Evolutionary conservation across 2,113 vertebrate species (phyloP), one percentile per base, ranked within the genome.

Genomic region (Dipodomys stephensi): DNA sequence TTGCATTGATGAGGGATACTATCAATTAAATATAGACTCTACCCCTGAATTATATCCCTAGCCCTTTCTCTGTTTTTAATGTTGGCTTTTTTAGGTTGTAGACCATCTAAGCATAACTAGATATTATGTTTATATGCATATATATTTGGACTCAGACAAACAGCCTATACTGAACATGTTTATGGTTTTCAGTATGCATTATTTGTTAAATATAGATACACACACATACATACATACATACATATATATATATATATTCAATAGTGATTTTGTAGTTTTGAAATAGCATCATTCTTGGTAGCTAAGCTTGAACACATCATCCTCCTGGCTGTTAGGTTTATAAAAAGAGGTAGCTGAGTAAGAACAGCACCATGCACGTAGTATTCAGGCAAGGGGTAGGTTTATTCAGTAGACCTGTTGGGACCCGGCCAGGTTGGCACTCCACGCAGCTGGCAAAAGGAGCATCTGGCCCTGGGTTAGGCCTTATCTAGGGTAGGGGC

Each of bases 131-230:
- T 57, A 15, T 67, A 20, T 44, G 77, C 12, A 57, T 57, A 57
- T 13, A 57, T 16, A 57, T 57, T 57, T 13, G 53, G 44, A 90
- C 16, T 44, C 2, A 10, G 90, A 57, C 2, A 10, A 90, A 57
- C 23, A 60, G 18, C 76, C 67, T 91, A 25, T 19, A 71, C 82
- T 84, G 87, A 81, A 88, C 25, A 60, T 69, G 9, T 78, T 46
- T 74, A 83, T 92, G 87, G 65, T 87, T 97, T 89, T 87, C 19
- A 76, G 11, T 81, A 79, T 28, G 87, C 81, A 60, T 46, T 83
- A 53, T 62, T 92, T 76, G 25, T 83, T 86, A 92, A 6, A 39
- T 39, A 39, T 39, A 39, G 39, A 39, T 39, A 39, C 39, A 39
- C 39, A 39, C 5, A 39, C 39, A 39, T 39, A 39, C 3, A 39